Percentiles rank a stretch among this genome's conserved stretches.
phyloP scores from a whole-genome alignment of 2,888 invertebrate genomes.

The Drosophila ezoana region DNA sequence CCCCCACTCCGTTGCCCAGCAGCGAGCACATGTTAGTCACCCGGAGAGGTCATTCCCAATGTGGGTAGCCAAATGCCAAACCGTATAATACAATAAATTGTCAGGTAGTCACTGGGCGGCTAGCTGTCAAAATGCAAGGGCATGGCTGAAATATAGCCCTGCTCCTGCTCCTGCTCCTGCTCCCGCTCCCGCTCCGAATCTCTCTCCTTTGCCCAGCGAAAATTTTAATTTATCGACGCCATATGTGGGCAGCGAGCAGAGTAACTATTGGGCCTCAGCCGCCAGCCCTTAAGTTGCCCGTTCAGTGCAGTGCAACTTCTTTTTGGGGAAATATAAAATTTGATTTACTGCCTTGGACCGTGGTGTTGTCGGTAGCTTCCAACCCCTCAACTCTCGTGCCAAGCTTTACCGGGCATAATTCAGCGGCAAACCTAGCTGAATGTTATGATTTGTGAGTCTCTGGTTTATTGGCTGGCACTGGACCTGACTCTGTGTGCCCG shows the following conservation, averaged over 20 bases:
- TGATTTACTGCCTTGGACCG: constrained; percentile 81
- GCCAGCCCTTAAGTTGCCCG: constrained; percentile 54
- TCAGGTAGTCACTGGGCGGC: constrained; percentile 70
- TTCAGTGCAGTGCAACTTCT: constrained; percentile 52
- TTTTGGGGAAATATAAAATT: constrained; percentile 83
- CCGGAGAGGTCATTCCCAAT: constrained; percentile 61
- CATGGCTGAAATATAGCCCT: constrained; percentile 60
- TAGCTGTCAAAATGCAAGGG: constrained; percentile 74
- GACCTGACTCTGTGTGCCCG: constrained; percentile 23
- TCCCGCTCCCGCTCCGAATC: neutral
- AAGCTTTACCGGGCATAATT: constrained; percentile 63
- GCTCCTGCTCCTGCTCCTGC: neutral
- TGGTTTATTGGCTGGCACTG: constrained; percentile 55
- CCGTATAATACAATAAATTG: constrained; percentile 77
- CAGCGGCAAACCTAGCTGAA: constrained; percentile 71
- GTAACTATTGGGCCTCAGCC: constrained; percentile 64
- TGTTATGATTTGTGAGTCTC: constrained; percentile 75
- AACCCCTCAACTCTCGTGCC: neutral
- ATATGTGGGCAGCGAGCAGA: constrained; percentile 78
- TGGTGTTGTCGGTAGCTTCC: constrained; percentile 41
- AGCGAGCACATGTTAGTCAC: constrained; percentile 21
- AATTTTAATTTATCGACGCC: constrained; percentile 85
- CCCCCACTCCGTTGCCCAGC: neutral
- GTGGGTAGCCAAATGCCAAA: constrained; percentile 64
- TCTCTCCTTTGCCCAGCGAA: constrained; percentile 41